Evolutionary conservation across 2,113 vertebrate genomes (phyloP).

Genomic region (Dasyprocta punctata): DNA sequence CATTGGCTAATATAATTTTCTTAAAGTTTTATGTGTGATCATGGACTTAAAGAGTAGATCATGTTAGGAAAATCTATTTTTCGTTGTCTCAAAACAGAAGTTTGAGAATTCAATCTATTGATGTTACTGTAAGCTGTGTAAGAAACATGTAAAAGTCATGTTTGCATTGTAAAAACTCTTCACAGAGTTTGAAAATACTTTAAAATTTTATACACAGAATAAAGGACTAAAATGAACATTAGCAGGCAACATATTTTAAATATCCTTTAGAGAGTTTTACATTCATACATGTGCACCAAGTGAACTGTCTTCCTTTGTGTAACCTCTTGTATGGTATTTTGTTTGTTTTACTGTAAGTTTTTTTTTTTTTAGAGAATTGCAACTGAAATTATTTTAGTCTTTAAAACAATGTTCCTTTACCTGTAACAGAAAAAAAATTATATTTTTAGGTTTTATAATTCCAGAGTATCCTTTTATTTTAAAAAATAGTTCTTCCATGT

Average conservation of each 20-base stretch:
- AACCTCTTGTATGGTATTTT: too few relatives aligned
- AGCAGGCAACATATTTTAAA: background rate
- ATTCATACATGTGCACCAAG: background rate
- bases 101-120: background rate
- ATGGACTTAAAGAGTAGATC: rapidly evolving
- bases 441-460: background rate
- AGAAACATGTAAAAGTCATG: background rate
- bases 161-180: background rate
- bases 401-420: background rate
- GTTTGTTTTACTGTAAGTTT: background rate
- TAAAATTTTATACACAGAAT: background rate
- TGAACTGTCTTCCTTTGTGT: background rate
- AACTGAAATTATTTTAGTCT: background rate
- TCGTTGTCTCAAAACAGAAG: background rate
- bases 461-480: background rate
- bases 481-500: background rate
- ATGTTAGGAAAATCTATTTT: background rate
- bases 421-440: background rate
- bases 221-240: background rate
- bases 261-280: background rate
- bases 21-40: background rate
- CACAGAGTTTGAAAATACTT: background rate
- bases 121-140: background rate
- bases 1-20: background rate
- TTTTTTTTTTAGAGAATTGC: background rate